Base-by-base conservation (phyloP, 2,113 vertebrate species). In the Pampusana beccarii region DNA sequence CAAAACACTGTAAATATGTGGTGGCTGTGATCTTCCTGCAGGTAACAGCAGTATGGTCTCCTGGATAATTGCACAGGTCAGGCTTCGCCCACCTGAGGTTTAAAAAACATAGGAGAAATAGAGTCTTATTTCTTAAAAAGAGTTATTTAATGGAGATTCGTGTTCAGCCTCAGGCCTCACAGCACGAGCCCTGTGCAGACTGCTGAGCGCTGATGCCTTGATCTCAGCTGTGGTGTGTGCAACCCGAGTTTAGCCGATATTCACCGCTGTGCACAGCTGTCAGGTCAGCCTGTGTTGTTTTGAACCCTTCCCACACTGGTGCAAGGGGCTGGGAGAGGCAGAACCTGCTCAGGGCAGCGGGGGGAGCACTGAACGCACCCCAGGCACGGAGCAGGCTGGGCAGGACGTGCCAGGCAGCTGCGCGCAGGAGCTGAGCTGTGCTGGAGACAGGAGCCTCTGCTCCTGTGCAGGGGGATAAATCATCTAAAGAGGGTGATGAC, bases 1-100 rank as follows among this genome's bases (percentile, higher is more conserved):
- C 0, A 0, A 23, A 66, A 11, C 18, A 2, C 5, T 31, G 38
- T 31, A 36, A 79, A 12, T 33, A 29, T 18, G 12, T 38, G 2
- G 57, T 7, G 44, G 62, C 71, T 62, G 67, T 38, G 62, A 53
- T 25, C 16, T 28, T 57, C 83, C 34, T 23, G 24, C 38, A 16
- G 38, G 50, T 21, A 38, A 9, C 53, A 56, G 79, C 11, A 2
- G 5, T 11, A 20, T 10, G 1, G 10, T 25, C 60, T 54, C 77
- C 61, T 90, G 83, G 44, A 8, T 74, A 16, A 53, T 8, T 36
- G n/a, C 51, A 60, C 21, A 20, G 48, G 38, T 28, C 62, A 72
- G 60, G 60, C 58, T 78, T 62, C 2, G 1, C 65, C 78, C 5
- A 6, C 61, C 56, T 34, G n/a, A 17, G 61, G 3, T 36, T 66